Percentiles rank a stretch among this genome's conserved stretches.
These are phyloP conservation scores for Passer domesticus DNA, from an alignment of 2,113 vertebrate species.

Conservation along the genomic window DNA sequence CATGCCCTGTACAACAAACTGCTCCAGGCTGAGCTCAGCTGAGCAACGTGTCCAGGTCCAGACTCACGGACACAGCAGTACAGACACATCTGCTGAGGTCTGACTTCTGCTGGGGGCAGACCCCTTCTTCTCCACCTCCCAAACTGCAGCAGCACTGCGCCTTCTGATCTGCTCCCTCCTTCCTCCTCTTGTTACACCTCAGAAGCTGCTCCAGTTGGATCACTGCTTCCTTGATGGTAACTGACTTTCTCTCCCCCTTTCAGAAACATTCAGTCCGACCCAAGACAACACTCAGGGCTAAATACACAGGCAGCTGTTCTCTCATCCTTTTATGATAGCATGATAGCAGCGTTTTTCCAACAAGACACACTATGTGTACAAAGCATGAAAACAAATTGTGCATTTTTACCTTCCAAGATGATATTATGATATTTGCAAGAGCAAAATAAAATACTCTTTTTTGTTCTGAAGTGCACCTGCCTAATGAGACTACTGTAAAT, in stretches of 20 bases:
- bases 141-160: not conserved
- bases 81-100: rapidly evolving
- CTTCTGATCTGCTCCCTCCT: not conserved
- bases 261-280: not conserved
- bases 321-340: not conserved
- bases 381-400: not conserved
- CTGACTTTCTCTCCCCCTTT: not conserved
- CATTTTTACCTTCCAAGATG: not conserved
- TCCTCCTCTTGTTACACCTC: not conserved
- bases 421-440: too few relatives aligned
- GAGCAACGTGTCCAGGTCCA: not conserved
- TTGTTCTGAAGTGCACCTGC: not conserved
- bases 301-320: not conserved
- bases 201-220: not conserved
- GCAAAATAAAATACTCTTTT: not conserved
- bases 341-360: not conserved
- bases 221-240: not conserved
- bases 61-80: rapidly evolving
- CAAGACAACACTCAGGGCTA: not conserved
- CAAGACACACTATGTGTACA: not conserved
- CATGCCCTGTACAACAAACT: not conserved
- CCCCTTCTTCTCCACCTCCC: not conserved
- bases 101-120: not conserved
- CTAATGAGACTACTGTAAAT: not conserved
- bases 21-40: not conserved